Evolutionary conservation across 2,888 invertebrate genomes (phyloP).

Genomic region (Macrosoma leucophasiata): DNA sequence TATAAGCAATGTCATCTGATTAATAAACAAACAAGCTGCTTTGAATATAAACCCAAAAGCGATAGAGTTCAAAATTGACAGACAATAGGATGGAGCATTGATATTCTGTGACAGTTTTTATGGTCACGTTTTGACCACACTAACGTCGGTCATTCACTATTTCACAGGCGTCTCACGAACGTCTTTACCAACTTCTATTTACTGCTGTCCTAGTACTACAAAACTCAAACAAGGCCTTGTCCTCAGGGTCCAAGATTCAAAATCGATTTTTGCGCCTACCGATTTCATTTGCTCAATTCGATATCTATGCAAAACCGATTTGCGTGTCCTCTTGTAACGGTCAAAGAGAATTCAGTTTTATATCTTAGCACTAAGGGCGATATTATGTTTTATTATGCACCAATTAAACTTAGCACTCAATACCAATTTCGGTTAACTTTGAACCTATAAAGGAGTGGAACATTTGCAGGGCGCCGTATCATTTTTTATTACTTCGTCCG

Average conservation of each 20-base stretch:
- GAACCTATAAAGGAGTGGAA: slow-evolving; percentile 43
- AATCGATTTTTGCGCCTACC: too few species aligned
- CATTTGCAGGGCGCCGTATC: slow-evolving; percentile 32
- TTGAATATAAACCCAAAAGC: slow-evolving; percentile 4
- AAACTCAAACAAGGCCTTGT: too few species aligned
- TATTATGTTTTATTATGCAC: too few species aligned
- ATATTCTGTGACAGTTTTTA: slow-evolving; percentile 46
- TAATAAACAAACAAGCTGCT: slow-evolving; percentile 10
- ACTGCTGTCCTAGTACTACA: too few species aligned
- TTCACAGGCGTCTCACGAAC: slow-evolving; percentile 43
- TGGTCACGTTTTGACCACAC: slow-evolving; percentile 39
- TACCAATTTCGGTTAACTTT: slow-evolving; percentile 45
- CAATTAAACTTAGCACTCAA: too few species aligned
- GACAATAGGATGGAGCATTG: slow-evolving; percentile 24
- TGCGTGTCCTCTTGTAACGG: too few species aligned
- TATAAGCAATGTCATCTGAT: slow-evolving; percentile 29
- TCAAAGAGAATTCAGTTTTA: too few species aligned
- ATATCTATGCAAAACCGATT: too few species aligned
- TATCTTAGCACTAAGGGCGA: too few species aligned
- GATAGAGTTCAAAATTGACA: slow-evolving; percentile 22
- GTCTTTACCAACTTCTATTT: slow-evolving; percentile 27
- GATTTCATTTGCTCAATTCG: too few species aligned
- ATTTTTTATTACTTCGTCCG: slow-evolving; percentile 30
- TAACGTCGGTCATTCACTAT: slow-evolving; percentile 39
- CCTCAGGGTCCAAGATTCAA: too few species aligned